Percentiles rank a stretch among this genome's conserved stretches.
Conservation (phyloP, 2,888 invertebrate genomes). For the Eilema griseolum region DNA sequence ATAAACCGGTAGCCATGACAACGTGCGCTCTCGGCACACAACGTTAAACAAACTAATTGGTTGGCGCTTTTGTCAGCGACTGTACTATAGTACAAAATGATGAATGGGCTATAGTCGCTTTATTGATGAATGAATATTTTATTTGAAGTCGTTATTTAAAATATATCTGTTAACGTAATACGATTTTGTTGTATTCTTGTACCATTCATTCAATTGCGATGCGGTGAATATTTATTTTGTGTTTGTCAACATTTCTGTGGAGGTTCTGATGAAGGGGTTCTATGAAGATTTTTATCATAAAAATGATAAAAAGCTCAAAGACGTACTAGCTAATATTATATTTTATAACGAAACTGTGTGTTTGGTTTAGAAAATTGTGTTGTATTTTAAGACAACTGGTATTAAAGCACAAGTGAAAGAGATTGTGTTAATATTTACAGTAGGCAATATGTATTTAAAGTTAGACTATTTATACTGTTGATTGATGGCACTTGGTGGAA, state of each 20-base stretch:
- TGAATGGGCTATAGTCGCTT: constrained; percentile 45
- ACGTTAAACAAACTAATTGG: constrained; percentile 82
- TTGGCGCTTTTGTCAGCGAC: constrained; percentile 64
- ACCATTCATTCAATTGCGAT: background rate
- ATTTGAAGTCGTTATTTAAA: constrained; percentile 32
- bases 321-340: no score
- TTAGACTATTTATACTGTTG: no score
- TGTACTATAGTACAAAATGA: constrained; percentile 57
- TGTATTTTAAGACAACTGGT: no score
- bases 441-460: no score
- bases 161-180: constrained; percentile 29
- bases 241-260: background rate
- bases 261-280: no score
- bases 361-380: no score
- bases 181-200: background rate
- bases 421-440: no score
- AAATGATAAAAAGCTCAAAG: no score
- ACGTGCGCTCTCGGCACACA: constrained; percentile 63
- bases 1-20: constrained; percentile 69
- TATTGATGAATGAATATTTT: constrained; percentile 57
- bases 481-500: no score
- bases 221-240: background rate
- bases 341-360: no score
- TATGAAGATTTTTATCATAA: no score
- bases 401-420: no score